A percentile compares a stretch with the other conserved stretches of the same genome.
Conservation (phyloP, 1,140 invertebrate genomes). For the Portunus trituberculatus region DNA sequence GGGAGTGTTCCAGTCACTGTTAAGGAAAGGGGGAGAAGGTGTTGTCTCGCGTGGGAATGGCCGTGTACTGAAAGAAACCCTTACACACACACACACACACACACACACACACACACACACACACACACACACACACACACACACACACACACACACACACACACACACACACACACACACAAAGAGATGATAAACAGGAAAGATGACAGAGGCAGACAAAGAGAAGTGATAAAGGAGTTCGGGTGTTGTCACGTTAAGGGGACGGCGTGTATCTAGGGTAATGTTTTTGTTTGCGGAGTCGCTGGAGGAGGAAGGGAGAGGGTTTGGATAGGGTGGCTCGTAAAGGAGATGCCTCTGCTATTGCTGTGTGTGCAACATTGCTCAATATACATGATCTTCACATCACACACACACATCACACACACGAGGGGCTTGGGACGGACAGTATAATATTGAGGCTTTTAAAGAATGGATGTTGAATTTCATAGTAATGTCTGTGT, state of each 20-base stretch:
- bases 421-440: too few species aligned
- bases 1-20: too few species aligned
- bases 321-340: background rate
- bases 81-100: background rate
- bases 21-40: too few species aligned
- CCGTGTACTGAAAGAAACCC: too few species aligned
- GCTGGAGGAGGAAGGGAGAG: background rate
- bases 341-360: background rate
- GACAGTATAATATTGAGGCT: too few species aligned
- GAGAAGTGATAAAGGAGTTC: background rate
- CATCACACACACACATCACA: too few species aligned
- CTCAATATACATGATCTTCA: background rate
- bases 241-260: background rate
- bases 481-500: too few species aligned
- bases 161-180: background rate
- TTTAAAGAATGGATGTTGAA: too few species aligned
- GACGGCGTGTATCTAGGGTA: background rate
- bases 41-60: too few species aligned
- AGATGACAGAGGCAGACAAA: constrained; percentile 20
- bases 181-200: constrained; percentile 2
- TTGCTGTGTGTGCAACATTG: background rate
- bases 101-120: background rate
- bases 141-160: background rate
- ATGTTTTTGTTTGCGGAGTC: background rate
- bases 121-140: too few species aligned